Base-by-base conservation (phyloP, 2,113 vertebrate species). In the Leucosticte australis region DNA sequence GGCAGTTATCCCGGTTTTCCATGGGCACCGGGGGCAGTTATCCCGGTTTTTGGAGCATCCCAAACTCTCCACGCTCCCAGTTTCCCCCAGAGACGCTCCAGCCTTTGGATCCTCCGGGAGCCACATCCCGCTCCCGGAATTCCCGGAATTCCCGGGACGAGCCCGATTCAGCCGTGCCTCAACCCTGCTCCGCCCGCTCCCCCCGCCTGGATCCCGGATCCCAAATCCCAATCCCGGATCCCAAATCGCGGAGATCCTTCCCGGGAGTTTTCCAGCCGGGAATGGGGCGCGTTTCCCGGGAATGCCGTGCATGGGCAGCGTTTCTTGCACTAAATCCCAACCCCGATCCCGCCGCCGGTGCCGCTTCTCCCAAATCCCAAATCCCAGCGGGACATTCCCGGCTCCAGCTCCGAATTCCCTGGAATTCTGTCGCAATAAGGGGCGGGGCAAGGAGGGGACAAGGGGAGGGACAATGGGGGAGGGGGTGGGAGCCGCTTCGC, bases 281-380 rank as follows among this genome's bases (percentile, higher is more conserved):
- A 74, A 64, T 15, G 71, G 46, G 28, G 12, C 56, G 37, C 39
- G 14, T 52, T 81, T 71, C 15, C 84, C 73, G 22, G 44, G 37
- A 55, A 41, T 28, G 60, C 81, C 80, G 24, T 26, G 89, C 89
- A 85, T 55, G 83, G 89, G 90, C 79, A 86, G 81, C 91, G 63
- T 83, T 94, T 96, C 86, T 96, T 96, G 96, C 96, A 96, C 96
- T 97, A 94, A 92, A 91, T 28, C 50, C 64, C 3, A 56, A 47
- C 22, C 33, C 80, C 26, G 47, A 70, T 11, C 62, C 75, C 78
- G 35, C 53, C 7, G 47, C 44, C 9, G 60, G 75, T 5, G 70
- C 62, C 83, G 90, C 89, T 49, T 56, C 91, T 42, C 23, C 64
- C 68, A 12, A 15, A n/a, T 33, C 28, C 62, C 39, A 5, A 35